Percentiles rank a stretch among this genome's conserved stretches.
These are phyloP conservation scores for Conopomorpha cramerella DNA, from an alignment of 1,140 invertebrate genomes.

Conservation along the genomic window DNA sequence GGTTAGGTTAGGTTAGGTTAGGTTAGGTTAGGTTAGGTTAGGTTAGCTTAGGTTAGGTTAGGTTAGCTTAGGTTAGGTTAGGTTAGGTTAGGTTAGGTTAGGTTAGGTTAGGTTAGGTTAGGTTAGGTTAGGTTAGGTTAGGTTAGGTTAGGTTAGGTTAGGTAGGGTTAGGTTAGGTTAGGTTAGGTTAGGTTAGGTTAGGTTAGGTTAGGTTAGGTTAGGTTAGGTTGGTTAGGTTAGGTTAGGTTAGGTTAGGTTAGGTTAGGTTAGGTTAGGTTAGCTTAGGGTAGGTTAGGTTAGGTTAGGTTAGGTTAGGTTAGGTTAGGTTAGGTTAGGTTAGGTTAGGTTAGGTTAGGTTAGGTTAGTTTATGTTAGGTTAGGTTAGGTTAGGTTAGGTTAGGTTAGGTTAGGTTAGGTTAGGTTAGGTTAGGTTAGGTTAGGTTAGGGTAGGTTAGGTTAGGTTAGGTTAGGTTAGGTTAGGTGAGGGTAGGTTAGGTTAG, in stretches of 20 bases:
- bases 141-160: too few relatives aligned
- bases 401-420: too few relatives aligned
- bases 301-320: constrained; percentile 8
- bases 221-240: too few relatives aligned
- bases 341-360: too few relatives aligned
- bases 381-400: constrained; percentile 3
- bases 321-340: constrained; percentile 8
- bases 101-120: background rate
- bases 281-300: too few relatives aligned
- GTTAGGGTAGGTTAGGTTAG: too few relatives aligned
- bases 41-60: too few relatives aligned
- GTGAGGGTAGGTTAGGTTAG: too few relatives aligned
- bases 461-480: constrained; percentile 7
- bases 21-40: background rate
- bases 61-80: background rate
- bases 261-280: constrained; percentile 7
- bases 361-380: too few relatives aligned
- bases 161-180: too few relatives aligned
- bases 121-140: background rate
- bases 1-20: background rate
- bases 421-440: too few relatives aligned
- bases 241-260: constrained; percentile 17
- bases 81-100: background rate
- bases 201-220: constrained; percentile 8
- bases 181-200: too few relatives aligned